These are phyloP conservation scores for Drosophila histrio DNA, from an alignment of 2,888 invertebrate genomes.

Conservation along the genomic window DNA sequence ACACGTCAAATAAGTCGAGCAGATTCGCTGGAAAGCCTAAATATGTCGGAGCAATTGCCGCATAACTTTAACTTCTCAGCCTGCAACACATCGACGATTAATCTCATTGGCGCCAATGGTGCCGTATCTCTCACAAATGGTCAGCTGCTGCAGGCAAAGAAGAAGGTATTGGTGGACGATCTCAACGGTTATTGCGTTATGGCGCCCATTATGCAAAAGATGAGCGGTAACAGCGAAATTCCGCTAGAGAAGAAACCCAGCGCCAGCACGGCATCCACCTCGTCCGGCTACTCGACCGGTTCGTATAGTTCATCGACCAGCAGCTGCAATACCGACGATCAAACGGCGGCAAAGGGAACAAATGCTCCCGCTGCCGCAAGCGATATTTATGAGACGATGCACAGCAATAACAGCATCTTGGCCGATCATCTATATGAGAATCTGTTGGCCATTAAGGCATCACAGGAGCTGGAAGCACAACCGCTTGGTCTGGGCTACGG, in stretches of 20 bases:
- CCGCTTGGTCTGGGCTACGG: constrained; percentile 35
- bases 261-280: constrained; percentile 65
- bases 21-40: constrained; percentile 77
- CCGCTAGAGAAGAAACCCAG: constrained; percentile 36
- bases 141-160: constrained; percentile 53
- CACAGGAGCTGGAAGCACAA: constrained; percentile 74
- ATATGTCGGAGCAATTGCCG: constrained; percentile 82
- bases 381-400: constrained; percentile 81
- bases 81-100: constrained; percentile 82
- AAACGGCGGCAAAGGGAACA: constrained; percentile 2
- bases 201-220: constrained; percentile 81
- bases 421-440: constrained; percentile 82
- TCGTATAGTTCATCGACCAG: constrained; percentile 75
- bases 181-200: constrained; percentile 83
- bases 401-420: constrained; percentile 57
- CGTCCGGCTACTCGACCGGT: constrained; percentile 80
- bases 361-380: constrained; percentile 34
- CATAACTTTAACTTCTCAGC: constrained; percentile 84
- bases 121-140: constrained; percentile 59
- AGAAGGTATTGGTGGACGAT: constrained; percentile 81
- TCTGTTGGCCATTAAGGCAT: constrained; percentile 76
- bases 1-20: constrained; percentile 47
- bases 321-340: constrained; percentile 66
- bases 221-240: constrained; percentile 1
- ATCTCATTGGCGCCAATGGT: constrained; percentile 82